These are phyloP conservation scores for Lepidurus arcticus DNA, from an alignment of 1,140 invertebrate species.

Conservation along the genomic window DNA sequence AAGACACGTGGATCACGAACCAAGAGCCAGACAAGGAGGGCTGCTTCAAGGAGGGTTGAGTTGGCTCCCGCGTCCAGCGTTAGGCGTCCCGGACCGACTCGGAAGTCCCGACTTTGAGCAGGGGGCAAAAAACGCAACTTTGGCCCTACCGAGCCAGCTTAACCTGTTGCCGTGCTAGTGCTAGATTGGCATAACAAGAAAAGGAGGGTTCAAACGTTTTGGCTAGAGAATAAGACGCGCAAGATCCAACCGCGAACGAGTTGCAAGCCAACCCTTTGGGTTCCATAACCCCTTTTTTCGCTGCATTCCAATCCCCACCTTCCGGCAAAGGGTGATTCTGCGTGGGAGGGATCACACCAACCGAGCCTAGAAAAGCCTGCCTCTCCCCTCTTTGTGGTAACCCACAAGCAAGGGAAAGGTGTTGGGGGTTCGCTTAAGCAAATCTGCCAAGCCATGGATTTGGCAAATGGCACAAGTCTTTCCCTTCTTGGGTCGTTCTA, in stretches of 20 bases:
- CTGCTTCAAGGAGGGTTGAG: background rate
- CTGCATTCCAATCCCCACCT: background rate
- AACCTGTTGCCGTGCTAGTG: no score
- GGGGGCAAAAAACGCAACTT: no score
- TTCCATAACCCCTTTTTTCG: background rate
- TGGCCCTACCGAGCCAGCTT: no score
- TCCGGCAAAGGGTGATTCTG: background rate
- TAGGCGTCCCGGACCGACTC: background rate
- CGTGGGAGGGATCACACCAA: background rate
- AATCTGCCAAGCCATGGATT: no score
- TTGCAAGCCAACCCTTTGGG: background rate
- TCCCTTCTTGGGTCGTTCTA: no score
- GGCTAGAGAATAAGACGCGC: background rate
- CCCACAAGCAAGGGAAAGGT: no score
- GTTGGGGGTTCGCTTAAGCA: background rate
- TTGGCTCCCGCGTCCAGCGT: no score
- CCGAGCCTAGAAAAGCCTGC: background rate
- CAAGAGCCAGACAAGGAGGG: constrained; percentile 5
- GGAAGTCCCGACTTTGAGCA: background rate
- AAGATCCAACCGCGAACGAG: background rate
- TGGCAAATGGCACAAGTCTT: no score
- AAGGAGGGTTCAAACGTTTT: background rate
- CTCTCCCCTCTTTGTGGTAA: background rate
- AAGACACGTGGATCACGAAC: constrained; percentile 17
- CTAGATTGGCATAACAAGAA: no score